Base-by-base conservation (phyloP, 2,113 vertebrate species). In the Chaenogobius annularis region DNA sequence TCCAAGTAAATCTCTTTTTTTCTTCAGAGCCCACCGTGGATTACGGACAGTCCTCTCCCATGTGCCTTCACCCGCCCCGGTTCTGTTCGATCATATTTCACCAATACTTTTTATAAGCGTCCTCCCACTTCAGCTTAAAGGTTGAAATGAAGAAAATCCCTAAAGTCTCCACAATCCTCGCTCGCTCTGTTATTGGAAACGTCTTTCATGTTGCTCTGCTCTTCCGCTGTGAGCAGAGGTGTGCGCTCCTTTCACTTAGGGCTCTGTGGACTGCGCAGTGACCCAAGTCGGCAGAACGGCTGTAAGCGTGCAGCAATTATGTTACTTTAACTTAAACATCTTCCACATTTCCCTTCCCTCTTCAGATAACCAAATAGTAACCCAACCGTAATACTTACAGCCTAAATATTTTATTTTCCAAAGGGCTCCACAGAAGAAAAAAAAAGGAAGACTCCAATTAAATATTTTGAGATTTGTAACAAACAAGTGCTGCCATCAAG, bases 61-160 rank as follows among this genome's bases (percentile, higher is more conserved):
- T 92, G 89, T 89, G 90, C 85, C 82, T 85, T 87, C 83, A 91
- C 88, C 89, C 87, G 87, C 91, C 91, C 90, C 78, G 85, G 87
- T 84, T 88, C 83, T 74, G 76, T 86, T 91, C 85, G 89, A 91
- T 92, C 92, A 91, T 88, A 91, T 92, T 92, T 93, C 92, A 92
- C 72, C 88, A 91, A 93, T 87, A 86, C 89, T 88, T 79, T 82
- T 84, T 70, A 79, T 59, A 66, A 80, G 91, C 85, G 85, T 90
- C 90, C 91, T 86, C 90, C 91, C 88, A 91, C 91, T 87, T 70
- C 72, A 73, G 70, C 82, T 77, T 55, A 87, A 72, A 80, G 59
- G 78, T 80, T 83, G 61, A 78, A 75, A 58, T 14, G 22, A 13
- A 26, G 23, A 69, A 72, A 59, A 48, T 68, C 74, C 83, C 82